Evolutionary conservation across 2,888 invertebrate species (phyloP), one percentile per base, ranked within the genome.

Genomic region (Dendrolimus houi): DNA sequence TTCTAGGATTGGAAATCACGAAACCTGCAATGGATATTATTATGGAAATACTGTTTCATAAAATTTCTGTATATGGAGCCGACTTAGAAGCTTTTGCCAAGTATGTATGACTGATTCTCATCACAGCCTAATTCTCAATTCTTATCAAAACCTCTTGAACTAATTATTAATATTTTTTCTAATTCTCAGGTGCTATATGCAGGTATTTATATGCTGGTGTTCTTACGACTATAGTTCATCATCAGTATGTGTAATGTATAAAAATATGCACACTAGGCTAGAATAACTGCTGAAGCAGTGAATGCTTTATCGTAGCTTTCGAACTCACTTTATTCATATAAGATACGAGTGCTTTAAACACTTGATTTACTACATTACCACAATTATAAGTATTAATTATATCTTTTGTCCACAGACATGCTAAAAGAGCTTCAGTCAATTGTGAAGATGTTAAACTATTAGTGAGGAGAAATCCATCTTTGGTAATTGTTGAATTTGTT

Each of bases 1-100:
- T 87, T 56, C 74, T 92, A 8, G 87, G 91, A 1, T 69, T 92
- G 66, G 91, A 91, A 64, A 87, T 92, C 59, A 89, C 92, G 42
- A 83, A 86, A 64, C 81, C 92, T 56, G 91, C 93, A 1, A 83
- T 92, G 64, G 93, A 93, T 63, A 76, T 93, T 10, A 88, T 94
- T 55, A 83, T 92, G 1, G 94, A 94, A 74, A 72, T 94, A 7
- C 81, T 92, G 13, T 93, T 90, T 78, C 92, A 90, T 72, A 94
- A 94, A 74, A 68, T 92, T 54, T 72, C 81, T 40, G 68, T 89
- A 0, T 93, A 93, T 71, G 92, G 91, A 6, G 64, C 79, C 12
- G 94, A 94, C 79, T 83, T 94, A 61, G 94, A 94, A 78, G 91
- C 91, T 52, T 94, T 94, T 85, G 92, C 93, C 13, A 94, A 93